These are phyloP conservation scores for Verasper variegatus DNA, from an alignment of 2,113 vertebrate species.

Conservation along the genomic window DNA sequence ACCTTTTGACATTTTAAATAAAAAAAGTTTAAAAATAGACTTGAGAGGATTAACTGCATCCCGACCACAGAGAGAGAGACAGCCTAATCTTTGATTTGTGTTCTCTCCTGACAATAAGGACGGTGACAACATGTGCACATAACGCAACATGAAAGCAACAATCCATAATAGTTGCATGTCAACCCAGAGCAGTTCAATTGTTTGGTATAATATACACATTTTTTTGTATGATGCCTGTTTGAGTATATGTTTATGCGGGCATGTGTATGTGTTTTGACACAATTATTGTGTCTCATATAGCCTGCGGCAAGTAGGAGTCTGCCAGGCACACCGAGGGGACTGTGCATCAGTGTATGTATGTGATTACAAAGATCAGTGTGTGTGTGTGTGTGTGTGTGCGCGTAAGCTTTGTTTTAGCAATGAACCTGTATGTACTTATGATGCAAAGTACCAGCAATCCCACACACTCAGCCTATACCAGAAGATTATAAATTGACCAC, in stretches of 20 bases:
- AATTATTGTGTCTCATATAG: conserved; percentile 39
- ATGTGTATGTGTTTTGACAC: neutral
- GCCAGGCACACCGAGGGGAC: conserved; percentile 36
- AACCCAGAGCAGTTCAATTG: conserved; percentile 30
- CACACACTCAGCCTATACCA: conserved; percentile 19
- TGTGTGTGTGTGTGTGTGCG: conserved; percentile 2
- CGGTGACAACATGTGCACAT: conserved; percentile 49
- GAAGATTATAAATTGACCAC: conserved; percentile 24
- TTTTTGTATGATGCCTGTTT: conserved; percentile 28
- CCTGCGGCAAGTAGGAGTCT: conserved; percentile 42
- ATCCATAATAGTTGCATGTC: conserved; percentile 48
- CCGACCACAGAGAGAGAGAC: conserved; percentile 4
- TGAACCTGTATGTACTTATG: conserved; percentile 49
- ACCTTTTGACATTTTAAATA: conserved; percentile 64
- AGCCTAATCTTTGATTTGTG: conserved; percentile 43
- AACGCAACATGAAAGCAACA: conserved; percentile 72
- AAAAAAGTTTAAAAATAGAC: conserved; percentile 62
- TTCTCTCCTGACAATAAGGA: conserved; percentile 41
- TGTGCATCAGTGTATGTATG: conserved; percentile 7
- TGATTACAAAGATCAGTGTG: conserved; percentile 3
- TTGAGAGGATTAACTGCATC: conserved; percentile 52
- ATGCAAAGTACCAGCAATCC: conserved; percentile 68
- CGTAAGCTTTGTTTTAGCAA: conserved; percentile 30
- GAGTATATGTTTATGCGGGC: neutral
- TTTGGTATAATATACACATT: conserved; percentile 41